Percentiles rank a stretch among this genome's conserved stretches.
phyloP scores from a whole-genome alignment of 2,113 vertebrate species.

The Cynopterus brachyotis region DNA sequence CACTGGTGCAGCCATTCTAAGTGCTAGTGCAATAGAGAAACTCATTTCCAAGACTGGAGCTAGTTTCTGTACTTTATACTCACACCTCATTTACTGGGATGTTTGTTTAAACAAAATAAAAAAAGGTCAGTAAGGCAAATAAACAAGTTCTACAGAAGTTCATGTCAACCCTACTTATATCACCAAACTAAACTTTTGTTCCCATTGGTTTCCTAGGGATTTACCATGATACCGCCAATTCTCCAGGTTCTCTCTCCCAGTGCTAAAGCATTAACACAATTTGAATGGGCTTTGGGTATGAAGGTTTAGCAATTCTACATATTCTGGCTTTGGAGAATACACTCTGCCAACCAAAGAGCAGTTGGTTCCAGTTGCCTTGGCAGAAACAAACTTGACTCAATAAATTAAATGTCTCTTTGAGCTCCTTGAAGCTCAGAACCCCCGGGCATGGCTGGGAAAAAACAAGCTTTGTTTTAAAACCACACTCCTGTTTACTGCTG shows the following conservation, averaged over 20 bases:
- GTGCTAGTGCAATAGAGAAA: not conserved
- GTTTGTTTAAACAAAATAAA: not conserved
- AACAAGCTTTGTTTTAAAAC: constrained; percentile 50
- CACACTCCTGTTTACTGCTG: constrained; percentile 47
- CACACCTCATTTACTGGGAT: not conserved
- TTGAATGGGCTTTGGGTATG: not conserved
- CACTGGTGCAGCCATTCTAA: not conserved
- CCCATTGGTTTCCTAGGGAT: not conserved
- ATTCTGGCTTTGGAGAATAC: not conserved
- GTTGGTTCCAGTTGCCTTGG: constrained; percentile 9
- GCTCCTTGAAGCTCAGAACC: constrained; percentile 43
- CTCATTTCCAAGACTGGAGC: not conserved
- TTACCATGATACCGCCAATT: not conserved
- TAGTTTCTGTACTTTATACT: not conserved
- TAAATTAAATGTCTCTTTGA: constrained; percentile 48
- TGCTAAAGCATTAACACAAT: not conserved
- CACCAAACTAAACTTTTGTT: not conserved
- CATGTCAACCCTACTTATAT: not conserved
- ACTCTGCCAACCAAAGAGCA: constrained; percentile 25
- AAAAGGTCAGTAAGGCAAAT: not conserved
- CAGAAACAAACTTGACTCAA: constrained; percentile 64
- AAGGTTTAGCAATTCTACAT: not conserved
- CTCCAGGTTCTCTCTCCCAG: not conserved
- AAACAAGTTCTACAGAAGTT: not conserved
- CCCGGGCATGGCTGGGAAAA: constrained; percentile 21